Conservation (phyloP, 2,888 invertebrate species). For the Chloroclysta siterata region DNA sequence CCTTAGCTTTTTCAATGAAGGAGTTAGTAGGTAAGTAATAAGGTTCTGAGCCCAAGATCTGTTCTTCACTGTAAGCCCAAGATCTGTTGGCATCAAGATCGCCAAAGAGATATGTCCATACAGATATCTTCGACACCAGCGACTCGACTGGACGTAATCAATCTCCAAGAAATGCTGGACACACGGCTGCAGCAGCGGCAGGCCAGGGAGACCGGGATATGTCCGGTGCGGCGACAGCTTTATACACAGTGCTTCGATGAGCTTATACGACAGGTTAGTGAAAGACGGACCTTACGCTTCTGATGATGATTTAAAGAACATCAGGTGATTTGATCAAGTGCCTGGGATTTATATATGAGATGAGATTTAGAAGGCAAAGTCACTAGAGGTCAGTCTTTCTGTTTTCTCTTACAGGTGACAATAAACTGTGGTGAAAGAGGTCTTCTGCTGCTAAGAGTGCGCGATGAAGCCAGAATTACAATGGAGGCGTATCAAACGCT, state of each 20-base stretch:
- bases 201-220: slow-evolving; percentile 98
- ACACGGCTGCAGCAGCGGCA: slow-evolving; percentile 95
- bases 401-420: slow-evolving; percentile 90
- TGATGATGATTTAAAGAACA: too few species aligned
- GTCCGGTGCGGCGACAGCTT: slow-evolving; percentile 95
- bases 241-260: slow-evolving; percentile 98
- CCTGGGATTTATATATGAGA: too few species aligned
- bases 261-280: slow-evolving; percentile 75
- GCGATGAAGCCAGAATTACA: slow-evolving; percentile 98
- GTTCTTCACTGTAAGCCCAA: too few species aligned
- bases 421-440: slow-evolving; percentile 99
- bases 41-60: too few species aligned
- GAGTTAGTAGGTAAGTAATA: too few species aligned
- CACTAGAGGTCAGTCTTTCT: background rate
- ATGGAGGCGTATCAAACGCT: slow-evolving; percentile 98
- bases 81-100: too few species aligned
- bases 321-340: too few species aligned
- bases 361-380: too few species aligned
- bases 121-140: slow-evolving; percentile 98
- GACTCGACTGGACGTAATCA: slow-evolving; percentile 97
- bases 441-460: slow-evolving; percentile 94
- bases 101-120: background rate
- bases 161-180: slow-evolving; percentile 97
- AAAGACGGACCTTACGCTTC: too few species aligned
- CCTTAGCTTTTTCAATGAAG: too few species aligned